phyloP scores from a whole-genome alignment of 2,113 vertebrate genomes.

The Gambusia affinis region DNA sequence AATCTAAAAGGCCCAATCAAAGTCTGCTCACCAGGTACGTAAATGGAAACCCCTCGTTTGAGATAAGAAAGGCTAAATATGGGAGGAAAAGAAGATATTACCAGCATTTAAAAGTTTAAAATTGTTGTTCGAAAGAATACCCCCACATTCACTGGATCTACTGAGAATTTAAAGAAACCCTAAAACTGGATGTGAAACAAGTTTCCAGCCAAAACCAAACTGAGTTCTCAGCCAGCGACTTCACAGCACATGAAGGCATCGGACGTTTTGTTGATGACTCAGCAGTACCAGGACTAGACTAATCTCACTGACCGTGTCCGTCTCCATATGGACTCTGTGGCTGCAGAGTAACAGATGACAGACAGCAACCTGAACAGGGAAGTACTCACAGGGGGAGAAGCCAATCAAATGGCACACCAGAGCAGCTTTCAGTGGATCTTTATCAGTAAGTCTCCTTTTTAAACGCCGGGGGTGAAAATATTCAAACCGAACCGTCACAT shows the following conservation, averaged over 20 bases:
- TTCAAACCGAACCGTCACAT: background rate
- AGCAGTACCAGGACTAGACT: slow-evolving; percentile 31
- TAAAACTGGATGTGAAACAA: background rate
- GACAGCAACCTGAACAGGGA: background rate
- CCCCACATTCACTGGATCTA: background rate
- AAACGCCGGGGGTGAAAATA: background rate
- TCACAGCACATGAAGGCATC: slow-evolving; percentile 23
- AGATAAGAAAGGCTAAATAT: no score
- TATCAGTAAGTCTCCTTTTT: background rate
- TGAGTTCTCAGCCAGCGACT: slow-evolving; percentile 28
- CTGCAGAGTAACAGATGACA: slow-evolving; percentile 4
- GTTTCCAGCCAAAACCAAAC: slow-evolving; percentile 5
- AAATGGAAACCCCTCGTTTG: no score
- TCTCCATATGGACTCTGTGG: slow-evolving; percentile 4
- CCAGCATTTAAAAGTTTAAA: no score
- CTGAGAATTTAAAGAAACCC: background rate
- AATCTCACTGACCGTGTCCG: slow-evolving; percentile 26
- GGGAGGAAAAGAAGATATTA: no score
- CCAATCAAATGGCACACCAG: background rate
- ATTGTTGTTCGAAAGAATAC: no score
- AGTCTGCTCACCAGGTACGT: background rate
- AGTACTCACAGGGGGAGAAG: background rate
- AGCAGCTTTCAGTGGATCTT: background rate
- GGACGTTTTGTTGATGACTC: slow-evolving; percentile 42
- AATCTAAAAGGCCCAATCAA: background rate